Conservation (phyloP, 2,888 invertebrate species). For the Schrankia costaestrigalis region DNA sequence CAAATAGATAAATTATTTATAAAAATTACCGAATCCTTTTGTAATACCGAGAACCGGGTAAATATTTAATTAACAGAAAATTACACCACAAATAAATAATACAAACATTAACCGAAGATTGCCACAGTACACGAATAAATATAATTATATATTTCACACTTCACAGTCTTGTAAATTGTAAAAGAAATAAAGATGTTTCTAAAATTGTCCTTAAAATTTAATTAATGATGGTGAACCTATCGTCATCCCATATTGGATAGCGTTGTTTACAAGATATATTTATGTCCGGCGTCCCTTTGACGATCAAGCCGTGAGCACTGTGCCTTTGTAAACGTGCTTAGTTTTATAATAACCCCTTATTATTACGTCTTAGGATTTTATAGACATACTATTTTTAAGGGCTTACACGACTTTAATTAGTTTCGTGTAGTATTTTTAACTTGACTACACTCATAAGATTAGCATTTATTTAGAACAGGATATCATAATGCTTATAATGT, state of each 20-base stretch:
- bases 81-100: background rate
- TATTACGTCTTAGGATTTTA: conserved; percentile 6
- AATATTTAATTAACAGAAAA: background rate
- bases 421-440: no score
- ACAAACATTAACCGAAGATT: background rate
- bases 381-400: no score
- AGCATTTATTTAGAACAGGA: no score
- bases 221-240: conserved; percentile 1
- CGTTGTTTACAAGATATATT: conserved; percentile 49
- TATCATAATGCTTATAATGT: no score
- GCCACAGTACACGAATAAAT: background rate
- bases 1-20: no score
- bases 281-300: conserved; percentile 30
- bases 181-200: no score
- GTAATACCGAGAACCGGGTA: background rate
- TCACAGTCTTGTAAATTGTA: no score
- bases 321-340: conserved; percentile 11
- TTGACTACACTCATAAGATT: no score
- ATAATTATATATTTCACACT: background rate
- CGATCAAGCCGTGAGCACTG: conserved; percentile 17
- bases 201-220: conserved; percentile 3
- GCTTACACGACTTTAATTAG: no score
- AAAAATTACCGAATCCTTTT: no score
- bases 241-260: conserved; percentile 34
- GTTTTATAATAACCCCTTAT: conserved; percentile 17